Percentiles rank a stretch among this genome's conserved stretches.
These are phyloP conservation scores for Heterodera schachtii DNA, from an alignment of 1,140 invertebrate genomes.

Conservation along the genomic window DNA sequence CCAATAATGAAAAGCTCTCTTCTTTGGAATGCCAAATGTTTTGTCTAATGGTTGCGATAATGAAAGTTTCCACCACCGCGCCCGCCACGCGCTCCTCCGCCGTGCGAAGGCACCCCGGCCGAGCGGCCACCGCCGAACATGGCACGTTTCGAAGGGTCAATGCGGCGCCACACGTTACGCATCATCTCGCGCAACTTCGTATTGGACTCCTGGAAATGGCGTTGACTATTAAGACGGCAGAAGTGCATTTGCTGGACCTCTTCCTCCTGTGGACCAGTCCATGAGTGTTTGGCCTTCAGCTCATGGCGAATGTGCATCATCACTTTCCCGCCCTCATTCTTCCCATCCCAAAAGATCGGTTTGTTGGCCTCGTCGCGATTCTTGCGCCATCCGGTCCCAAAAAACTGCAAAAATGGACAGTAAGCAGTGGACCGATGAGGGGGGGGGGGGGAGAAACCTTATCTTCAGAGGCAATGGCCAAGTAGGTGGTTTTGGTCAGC, in stretches of 20 bases:
- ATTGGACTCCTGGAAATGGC: constrained; percentile 16
- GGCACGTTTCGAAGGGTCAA: constrained; percentile 43
- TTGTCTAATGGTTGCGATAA: constrained; percentile 1
- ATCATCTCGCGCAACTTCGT: constrained; percentile 24
- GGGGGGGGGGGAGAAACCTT: constrained; percentile 29
- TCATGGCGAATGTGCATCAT: constrained; percentile 55
- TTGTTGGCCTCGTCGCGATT: constrained; percentile 62
- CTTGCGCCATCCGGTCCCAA: constrained; percentile 61
- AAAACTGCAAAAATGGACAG: constrained; percentile 38
- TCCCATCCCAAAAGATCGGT: constrained; percentile 58
- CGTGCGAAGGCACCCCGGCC: not conserved
- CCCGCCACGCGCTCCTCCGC: constrained; percentile 20
- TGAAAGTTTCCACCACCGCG: constrained; percentile 21
- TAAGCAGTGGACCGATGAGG: not conserved
- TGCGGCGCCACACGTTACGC: constrained; percentile 56
- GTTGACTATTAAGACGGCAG: not conserved
- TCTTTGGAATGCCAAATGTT: not conserved
- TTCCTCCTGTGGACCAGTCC: constrained; percentile 47
- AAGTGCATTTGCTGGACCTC: constrained; percentile 36
- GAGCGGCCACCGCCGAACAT: not conserved
- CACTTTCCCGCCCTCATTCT: constrained; percentile 56
- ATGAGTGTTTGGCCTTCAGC: constrained; percentile 39
- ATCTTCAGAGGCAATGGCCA: constrained; percentile 58
- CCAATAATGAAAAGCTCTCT: too few species aligned
- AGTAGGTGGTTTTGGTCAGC: constrained; percentile 45